Percentiles rank a stretch among this genome's conserved stretches.
Evolutionary conservation across 2,797 vertebrate species (phyloP).

Genomic region (Acomys russatus): DNA sequence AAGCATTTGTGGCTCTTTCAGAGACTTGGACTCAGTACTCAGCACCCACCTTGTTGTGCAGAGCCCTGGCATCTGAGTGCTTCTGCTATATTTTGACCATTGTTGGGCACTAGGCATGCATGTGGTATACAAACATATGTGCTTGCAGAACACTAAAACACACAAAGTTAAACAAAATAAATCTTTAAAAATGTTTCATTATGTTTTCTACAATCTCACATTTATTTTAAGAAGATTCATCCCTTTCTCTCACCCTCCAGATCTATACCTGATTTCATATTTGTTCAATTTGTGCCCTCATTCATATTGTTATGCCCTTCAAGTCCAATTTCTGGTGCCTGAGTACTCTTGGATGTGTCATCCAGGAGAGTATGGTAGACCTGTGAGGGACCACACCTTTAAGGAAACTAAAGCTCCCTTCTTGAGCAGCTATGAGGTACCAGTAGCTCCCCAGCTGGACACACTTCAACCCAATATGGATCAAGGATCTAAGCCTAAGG

Average conservation of each 20-base stretch:
- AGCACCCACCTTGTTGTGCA: neutral
- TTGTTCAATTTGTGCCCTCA: neutral
- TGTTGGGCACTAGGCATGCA: too few relatives aligned
- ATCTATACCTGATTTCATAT: too few relatives aligned
- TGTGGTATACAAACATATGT: neutral
- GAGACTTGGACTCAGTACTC: neutral
- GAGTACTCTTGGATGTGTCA: neutral
- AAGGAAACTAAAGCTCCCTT: neutral
- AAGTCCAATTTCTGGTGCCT: neutral
- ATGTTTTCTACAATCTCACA: neutral
- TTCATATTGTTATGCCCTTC: neutral
- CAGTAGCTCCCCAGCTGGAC: neutral
- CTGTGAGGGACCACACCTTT: neutral
- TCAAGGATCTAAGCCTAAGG: neutral
- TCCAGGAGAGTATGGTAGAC: neutral
- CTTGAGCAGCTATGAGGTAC: neutral
- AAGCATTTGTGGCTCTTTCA: neutral
- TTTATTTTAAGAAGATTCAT: neutral
- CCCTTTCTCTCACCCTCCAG: neutral
- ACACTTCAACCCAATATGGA: neutral
- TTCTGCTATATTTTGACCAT: neutral
- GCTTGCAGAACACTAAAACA: neutral
- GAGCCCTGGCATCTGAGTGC: neutral
- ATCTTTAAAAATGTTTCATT: neutral
- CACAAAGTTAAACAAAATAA: neutral